Percentiles rank a stretch among this genome's conserved stretches.
Conservation (phyloP, 1,140 invertebrate genomes). For the Conus ventricosus region DNA sequence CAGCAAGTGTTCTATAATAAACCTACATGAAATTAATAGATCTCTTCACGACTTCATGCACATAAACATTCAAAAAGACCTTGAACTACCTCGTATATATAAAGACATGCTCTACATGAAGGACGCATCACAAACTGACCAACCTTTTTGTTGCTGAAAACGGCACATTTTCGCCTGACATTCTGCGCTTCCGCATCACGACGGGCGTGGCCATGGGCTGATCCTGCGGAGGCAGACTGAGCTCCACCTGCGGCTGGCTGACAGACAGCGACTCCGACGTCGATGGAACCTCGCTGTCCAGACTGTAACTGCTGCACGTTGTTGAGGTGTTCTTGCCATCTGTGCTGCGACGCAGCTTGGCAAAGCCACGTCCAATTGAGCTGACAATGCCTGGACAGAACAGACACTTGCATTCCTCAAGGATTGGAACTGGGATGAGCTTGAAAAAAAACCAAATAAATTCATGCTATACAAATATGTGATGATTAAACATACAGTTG, state of each 20-base stretch:
- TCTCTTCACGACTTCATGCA: no score
- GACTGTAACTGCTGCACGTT: conserved; percentile 50
- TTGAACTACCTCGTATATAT: no score
- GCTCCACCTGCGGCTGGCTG: neutral
- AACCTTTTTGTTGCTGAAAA: conserved; percentile 73
- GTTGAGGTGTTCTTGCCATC: conserved; percentile 64
- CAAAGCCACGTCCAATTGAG: conserved; percentile 67
- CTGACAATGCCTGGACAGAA: conserved; percentile 65
- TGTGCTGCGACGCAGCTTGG: conserved; percentile 66
- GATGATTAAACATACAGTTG: no score
- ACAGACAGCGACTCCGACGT: conserved; percentile 32
- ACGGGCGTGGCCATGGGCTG: conserved; percentile 61
- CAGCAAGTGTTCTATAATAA: no score
- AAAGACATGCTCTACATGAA: no score
- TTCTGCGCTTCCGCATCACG: conserved; percentile 66
- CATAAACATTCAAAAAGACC: no score
- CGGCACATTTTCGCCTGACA: conserved; percentile 57
- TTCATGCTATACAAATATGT: no score
- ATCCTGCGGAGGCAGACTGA: conserved; percentile 15
- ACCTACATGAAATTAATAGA: no score
- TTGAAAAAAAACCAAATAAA: no score
- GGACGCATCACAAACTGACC: neutral
- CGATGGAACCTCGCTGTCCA: neutral
- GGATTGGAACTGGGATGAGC: no score
- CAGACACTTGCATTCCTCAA: neutral